phyloP scores from a whole-genome alignment of 1,140 invertebrate species.

The Piezodorus guildinii region DNA sequence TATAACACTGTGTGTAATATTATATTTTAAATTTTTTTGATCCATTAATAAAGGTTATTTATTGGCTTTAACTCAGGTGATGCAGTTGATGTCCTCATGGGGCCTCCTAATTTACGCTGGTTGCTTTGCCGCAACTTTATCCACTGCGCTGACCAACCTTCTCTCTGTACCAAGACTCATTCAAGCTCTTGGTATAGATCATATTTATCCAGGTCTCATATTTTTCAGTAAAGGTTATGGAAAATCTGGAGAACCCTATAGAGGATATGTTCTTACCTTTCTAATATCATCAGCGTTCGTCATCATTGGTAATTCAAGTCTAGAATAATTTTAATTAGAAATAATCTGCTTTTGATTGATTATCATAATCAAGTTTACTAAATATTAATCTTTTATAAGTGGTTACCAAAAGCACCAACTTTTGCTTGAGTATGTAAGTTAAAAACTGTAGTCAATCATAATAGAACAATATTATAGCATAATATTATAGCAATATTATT shows the following conservation, averaged over 20 bases:
- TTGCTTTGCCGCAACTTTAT: conserved; percentile 91
- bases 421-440: too few relatives aligned
- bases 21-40: background rate
- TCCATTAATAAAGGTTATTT: background rate
- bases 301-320: conserved; percentile 57
- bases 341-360: too few relatives aligned
- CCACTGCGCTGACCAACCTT: conserved; percentile 86
- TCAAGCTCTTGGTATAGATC: conserved; percentile 91
- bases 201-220: conserved; percentile 82
- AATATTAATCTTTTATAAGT: too few relatives aligned
- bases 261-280: conserved; percentile 86
- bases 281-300: conserved; percentile 78
- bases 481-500: too few relatives aligned
- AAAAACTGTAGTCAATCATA: too few relatives aligned
- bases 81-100: conserved; percentile 79
- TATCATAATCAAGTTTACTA: too few relatives aligned
- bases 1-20: too few relatives aligned
- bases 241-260: conserved; percentile 78
- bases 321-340: too few relatives aligned
- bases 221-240: conserved; percentile 90
- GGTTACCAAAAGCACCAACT: too few relatives aligned
- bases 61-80: conserved; percentile 54
- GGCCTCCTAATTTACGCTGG: conserved; percentile 91
- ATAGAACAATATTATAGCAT: too few relatives aligned
- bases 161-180: conserved; percentile 92